Conservation (phyloP, 2,888 invertebrate genomes). For the Electrophaes corylata region DNA sequence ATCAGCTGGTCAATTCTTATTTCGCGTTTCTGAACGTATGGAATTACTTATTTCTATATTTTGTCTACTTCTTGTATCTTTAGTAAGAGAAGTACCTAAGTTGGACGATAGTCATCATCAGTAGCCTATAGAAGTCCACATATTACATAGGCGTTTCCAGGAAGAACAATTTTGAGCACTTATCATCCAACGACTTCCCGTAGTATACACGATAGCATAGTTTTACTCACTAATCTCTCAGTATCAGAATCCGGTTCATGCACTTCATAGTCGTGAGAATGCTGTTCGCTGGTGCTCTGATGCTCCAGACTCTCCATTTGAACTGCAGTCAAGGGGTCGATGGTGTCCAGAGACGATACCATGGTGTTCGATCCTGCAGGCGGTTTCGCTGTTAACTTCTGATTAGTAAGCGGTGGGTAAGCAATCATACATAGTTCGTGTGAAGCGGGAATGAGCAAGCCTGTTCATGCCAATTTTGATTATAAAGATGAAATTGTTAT, state of each 20-base stretch:
- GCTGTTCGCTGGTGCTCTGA: slow-evolving; percentile 76
- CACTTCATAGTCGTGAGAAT: slow-evolving; percentile 74
- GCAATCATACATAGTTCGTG: slow-evolving; percentile 43
- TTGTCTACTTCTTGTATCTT: too few species aligned
- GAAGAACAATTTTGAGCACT: too few species aligned
- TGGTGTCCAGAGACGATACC: slow-evolving; percentile 90
- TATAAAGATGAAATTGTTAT: background rate
- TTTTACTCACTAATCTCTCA: slow-evolving; percentile 69
- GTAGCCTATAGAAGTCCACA: too few species aligned
- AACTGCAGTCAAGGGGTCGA: slow-evolving; percentile 84
- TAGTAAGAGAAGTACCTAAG: too few species aligned
- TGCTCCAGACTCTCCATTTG: slow-evolving; percentile 80
- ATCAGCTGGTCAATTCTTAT: too few species aligned
- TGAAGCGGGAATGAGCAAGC: slow-evolving; percentile 39
- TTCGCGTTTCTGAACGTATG: too few species aligned
- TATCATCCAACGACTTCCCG: too few species aligned
- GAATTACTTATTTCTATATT: too few species aligned
- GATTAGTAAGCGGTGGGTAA: slow-evolving; percentile 76
- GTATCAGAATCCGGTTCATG: slow-evolving; percentile 81
- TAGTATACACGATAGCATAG: too few species aligned
- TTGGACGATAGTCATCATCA: too few species aligned
- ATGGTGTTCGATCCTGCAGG: slow-evolving; percentile 91
- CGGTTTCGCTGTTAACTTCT: slow-evolving; percentile 80
- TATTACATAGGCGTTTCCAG: too few species aligned
- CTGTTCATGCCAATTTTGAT: slow-evolving; percentile 20